A percentile compares a stretch with the other conserved stretches of the same genome.
Evolutionary conservation across 2,113 vertebrate species (phyloP).

Genomic region (Cricetomys ansorgei): DNA sequence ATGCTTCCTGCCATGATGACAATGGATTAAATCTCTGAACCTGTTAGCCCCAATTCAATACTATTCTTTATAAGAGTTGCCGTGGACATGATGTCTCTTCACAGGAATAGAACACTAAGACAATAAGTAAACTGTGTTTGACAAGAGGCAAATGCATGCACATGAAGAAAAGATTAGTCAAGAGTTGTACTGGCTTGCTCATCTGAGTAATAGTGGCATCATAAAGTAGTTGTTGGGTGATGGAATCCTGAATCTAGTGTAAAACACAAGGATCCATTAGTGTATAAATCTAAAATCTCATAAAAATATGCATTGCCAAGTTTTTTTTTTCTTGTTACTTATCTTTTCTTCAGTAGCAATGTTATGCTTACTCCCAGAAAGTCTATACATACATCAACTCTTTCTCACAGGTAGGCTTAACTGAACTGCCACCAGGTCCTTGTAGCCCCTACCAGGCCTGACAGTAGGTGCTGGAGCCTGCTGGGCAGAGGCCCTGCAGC

Average conservation of each 20-base stretch:
- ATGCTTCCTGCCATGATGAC: too few species aligned
- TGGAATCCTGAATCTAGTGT: neutral
- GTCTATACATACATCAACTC: neutral
- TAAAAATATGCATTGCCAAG: neutral
- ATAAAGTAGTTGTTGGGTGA: neutral
- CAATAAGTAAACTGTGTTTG: neutral
- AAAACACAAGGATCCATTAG: neutral
- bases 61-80: too few species aligned
- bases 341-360: neutral
- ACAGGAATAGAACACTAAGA: too few species aligned
- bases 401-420: neutral
- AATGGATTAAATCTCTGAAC: too few species aligned
- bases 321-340: neutral
- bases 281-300: neutral
- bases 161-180: neutral
- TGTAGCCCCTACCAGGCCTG: too few species aligned
- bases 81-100: too few species aligned
- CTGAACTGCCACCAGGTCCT: neutral
- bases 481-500: too few species aligned
- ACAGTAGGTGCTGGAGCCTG: too few species aligned
- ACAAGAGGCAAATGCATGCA: neutral
- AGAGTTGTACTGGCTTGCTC: neutral
- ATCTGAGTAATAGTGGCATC: neutral
- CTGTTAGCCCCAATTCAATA: too few species aligned
- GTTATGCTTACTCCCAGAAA: constrained; percentile 14